Evolutionary conservation across 2,797 vertebrate genomes (phyloP).

Genomic region (Trachops cirrhosus): DNA sequence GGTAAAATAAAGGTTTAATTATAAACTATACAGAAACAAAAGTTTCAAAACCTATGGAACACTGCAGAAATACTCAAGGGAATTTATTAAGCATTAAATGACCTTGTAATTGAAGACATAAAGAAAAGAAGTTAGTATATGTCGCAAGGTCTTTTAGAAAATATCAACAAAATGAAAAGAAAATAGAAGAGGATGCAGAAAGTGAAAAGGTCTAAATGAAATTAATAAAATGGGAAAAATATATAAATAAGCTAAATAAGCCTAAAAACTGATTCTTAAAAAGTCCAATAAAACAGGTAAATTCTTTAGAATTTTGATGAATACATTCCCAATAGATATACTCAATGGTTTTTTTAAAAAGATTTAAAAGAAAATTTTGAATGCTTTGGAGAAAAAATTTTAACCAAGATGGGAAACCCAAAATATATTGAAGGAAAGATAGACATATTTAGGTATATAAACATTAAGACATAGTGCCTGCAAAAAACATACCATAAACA

Average conservation of each 20-base stretch:
- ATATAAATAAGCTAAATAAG: background rate
- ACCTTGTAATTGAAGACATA: background rate
- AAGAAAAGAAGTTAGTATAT: background rate
- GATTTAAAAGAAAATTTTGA: background rate
- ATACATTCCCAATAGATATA: background rate
- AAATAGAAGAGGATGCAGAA: background rate
- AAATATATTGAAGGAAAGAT: background rate
- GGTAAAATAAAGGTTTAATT: background rate
- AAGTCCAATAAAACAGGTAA: background rate
- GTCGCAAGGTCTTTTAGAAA: background rate
- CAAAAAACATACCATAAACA: background rate
- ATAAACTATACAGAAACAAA: background rate
- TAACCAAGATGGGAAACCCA: background rate
- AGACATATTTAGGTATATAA: background rate
- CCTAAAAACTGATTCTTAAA: background rate
- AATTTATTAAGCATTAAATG: background rate
- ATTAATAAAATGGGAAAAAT: background rate
- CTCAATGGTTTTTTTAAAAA: background rate
- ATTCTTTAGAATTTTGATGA: background rate
- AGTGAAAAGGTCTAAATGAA: background rate
- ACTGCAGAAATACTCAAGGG: background rate
- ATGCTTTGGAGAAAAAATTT: background rate
- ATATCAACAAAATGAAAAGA: background rate
- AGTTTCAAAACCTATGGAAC: background rate
- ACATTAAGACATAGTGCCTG: background rate